Evolutionary conservation across 2,113 vertebrate species (phyloP).

Genomic region (Ifrita kowaldi): DNA sequence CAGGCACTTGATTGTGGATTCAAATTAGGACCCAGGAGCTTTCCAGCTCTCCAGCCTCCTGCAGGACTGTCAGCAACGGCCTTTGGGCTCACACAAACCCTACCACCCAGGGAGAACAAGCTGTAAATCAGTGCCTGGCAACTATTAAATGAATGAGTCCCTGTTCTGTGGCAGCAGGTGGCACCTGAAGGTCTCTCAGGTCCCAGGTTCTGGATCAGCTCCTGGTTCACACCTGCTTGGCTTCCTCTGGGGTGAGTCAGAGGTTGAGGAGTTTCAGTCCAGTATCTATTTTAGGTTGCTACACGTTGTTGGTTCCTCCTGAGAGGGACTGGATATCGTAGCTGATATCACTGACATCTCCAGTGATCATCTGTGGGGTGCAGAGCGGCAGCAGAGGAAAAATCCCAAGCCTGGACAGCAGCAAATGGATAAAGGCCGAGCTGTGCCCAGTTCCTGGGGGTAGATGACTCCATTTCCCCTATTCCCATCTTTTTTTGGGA

Average conservation of each 20-base stretch:
- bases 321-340: neutral
- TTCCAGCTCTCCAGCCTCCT: neutral
- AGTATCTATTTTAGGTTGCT: neutral
- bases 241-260: neutral
- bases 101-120: neutral
- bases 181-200: neutral
- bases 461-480: neutral
- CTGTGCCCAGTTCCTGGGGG: neutral
- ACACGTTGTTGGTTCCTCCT: fast-evolving
- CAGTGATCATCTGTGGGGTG: neutral
- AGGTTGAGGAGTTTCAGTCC: neutral
- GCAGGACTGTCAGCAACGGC: neutral
- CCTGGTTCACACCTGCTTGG: neutral
- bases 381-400: neutral
- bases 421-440: neutral
- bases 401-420: neutral
- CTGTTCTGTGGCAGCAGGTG: neutral
- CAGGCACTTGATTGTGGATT: neutral
- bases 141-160: too few species aligned
- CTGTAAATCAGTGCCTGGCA: neutral
- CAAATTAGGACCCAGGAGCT: neutral
- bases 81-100: too few species aligned
- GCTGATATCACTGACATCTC: neutral
- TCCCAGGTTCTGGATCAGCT: neutral
- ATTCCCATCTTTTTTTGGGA: neutral